A percentile compares a stretch with the other conserved stretches of the same genome.
Evolutionary conservation across 2,113 vertebrate species (phyloP).

Genomic region (Nycticorax nycticorax): DNA sequence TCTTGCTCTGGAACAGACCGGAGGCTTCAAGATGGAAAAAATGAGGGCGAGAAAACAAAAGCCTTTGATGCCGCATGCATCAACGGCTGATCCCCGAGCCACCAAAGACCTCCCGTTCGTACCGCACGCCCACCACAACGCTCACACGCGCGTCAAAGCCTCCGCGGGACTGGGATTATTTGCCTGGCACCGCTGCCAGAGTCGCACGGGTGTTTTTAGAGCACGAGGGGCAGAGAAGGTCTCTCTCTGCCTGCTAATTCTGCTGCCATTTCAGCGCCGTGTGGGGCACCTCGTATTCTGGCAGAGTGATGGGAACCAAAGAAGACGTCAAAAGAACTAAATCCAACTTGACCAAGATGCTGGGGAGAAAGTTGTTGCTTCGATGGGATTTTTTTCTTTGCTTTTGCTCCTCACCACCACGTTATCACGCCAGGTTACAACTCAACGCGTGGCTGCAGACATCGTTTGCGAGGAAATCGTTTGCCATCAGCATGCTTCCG

Average conservation of each 20-base stretch:
- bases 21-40: background rate
- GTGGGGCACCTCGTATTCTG: accelerated
- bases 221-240: background rate
- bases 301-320: too few species aligned
- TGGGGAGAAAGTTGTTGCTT: background rate
- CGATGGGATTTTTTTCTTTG: background rate
- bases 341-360: background rate
- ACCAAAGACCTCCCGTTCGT: background rate
- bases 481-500: background rate
- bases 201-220: background rate
- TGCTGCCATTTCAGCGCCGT: background rate
- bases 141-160: background rate
- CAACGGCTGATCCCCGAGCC: background rate
- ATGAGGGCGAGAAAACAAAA: background rate
- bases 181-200: background rate
- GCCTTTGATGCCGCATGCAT: background rate
- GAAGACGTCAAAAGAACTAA: background rate
- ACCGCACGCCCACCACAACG: accelerated
- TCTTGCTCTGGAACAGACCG: background rate
- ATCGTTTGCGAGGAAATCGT: background rate
- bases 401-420: background rate
- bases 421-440: background rate
- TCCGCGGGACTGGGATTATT: background rate
- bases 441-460: background rate
- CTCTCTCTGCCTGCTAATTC: background rate